phyloP scores from a whole-genome alignment of 2,797 vertebrate species.

The Pyrocephalus nanus region DNA sequence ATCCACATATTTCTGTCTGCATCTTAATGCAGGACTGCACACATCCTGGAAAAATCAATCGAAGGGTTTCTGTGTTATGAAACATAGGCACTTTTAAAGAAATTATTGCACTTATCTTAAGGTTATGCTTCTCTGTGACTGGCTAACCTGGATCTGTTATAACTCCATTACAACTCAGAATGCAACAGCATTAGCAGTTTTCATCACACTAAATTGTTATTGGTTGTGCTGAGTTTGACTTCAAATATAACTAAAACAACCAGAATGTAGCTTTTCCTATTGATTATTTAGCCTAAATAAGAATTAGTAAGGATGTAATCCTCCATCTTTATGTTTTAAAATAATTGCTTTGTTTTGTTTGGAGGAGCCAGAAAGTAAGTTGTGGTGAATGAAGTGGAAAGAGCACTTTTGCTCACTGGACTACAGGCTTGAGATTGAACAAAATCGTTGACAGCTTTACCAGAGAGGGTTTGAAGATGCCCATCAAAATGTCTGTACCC shows the following conservation, averaged over 20 bases:
- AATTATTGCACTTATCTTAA: conserved; percentile 1
- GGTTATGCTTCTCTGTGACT: not conserved
- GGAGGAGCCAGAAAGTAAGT: not conserved
- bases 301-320: not conserved
- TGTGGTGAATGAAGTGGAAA: not conserved
- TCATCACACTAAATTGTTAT: not conserved
- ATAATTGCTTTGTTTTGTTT: not conserved
- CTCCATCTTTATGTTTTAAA: not conserved
- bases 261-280: not conserved
- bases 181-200: not conserved
- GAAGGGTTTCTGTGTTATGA: not conserved
- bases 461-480: not conserved
- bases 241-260: not conserved
- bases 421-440: not conserved
- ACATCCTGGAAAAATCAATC: conserved; percentile 12
- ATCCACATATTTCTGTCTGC: not conserved
- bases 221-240: not conserved
- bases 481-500: not conserved
- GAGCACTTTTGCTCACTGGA: not conserved
- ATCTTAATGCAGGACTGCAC: not conserved
- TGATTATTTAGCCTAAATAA: not conserved
- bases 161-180: not conserved
- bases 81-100: not conserved
- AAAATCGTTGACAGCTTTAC: not conserved
- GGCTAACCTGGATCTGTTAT: conserved; percentile 5